Evolutionary conservation across 2,113 vertebrate species (phyloP).

Genomic region (Tragelaphus buxtoni): DNA sequence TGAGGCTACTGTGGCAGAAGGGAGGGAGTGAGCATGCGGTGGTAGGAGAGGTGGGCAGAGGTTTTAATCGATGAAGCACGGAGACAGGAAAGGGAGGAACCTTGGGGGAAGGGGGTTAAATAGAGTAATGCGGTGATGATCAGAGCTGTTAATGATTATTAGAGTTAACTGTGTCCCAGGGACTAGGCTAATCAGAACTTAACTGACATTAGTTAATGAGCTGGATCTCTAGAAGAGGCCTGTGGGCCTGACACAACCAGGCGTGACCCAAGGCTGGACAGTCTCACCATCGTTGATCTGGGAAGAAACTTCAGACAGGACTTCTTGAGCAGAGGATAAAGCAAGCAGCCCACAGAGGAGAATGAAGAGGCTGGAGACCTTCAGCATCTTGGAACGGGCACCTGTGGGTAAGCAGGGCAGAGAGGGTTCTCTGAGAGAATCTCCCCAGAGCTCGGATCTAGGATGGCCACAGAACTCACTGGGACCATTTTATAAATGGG

Average conservation of each 20-base stretch:
- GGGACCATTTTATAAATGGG: not conserved
- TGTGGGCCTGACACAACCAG: not conserved
- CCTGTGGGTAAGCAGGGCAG: not conserved
- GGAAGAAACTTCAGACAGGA: not conserved
- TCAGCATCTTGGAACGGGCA: slow-evolving; percentile 1
- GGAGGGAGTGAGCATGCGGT: accelerated
- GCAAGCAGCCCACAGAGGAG: not conserved
- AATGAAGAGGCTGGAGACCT: not conserved
- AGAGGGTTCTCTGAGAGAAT: not conserved
- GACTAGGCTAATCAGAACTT: not conserved
- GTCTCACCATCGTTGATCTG: not conserved
- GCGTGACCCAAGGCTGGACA: not conserved
- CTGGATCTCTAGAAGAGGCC: not conserved
- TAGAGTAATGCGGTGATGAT: not conserved
- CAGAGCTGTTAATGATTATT: not conserved
- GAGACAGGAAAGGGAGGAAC: not conserved
- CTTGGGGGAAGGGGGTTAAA: not conserved
- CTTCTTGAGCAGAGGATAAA: not conserved
- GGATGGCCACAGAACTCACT: not conserved
- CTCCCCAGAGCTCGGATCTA: not conserved
- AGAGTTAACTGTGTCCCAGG: not conserved
- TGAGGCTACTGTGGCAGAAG: not conserved
- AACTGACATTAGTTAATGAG: not conserved
- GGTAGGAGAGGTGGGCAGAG: not conserved
- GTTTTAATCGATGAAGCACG: not conserved